A percentile compares a stretch with the other conserved stretches of the same genome.
Conservation (phyloP, 2,113 vertebrate genomes). For the Apteryx owenii region DNA sequence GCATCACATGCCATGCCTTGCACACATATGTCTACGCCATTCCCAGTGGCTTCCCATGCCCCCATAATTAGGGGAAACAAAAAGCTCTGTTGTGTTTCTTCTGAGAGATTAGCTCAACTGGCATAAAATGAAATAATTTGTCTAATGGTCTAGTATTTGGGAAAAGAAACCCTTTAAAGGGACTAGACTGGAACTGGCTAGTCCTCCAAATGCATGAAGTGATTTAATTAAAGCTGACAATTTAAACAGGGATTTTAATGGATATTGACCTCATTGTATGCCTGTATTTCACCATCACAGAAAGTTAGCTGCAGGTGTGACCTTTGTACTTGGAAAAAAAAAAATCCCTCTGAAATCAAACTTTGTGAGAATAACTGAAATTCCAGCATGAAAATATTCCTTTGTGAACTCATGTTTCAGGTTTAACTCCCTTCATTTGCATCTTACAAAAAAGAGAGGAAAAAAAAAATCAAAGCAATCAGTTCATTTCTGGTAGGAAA, state of each 20-base stretch:
- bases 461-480: constrained; percentile 15
- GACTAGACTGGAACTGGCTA: constrained; percentile 28
- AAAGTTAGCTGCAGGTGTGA: constrained; percentile 54
- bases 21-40: background rate
- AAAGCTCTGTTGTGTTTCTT: constrained; percentile 45
- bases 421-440: background rate
- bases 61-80: background rate
- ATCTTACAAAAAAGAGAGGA: background rate
- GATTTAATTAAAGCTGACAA: constrained; percentile 77
- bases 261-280: constrained; percentile 39
- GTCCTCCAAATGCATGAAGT: constrained; percentile 50
- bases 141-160: constrained; percentile 60
- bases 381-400: background rate
- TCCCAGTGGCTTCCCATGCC: constrained; percentile 20
- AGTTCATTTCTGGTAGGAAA: constrained; percentile 16
- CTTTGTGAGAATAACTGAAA: background rate
- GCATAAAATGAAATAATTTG: constrained; percentile 49
- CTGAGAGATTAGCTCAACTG: constrained; percentile 58
- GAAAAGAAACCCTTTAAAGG: constrained; percentile 38
- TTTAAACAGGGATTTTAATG: constrained; percentile 20
- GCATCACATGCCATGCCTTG: background rate
- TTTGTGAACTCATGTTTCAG: background rate
- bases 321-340: background rate
- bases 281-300: background rate
- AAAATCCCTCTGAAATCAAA: background rate